These are phyloP conservation scores for Nansenia antarctica DNA, from an alignment of 2,113 vertebrate genomes.

Conservation along the genomic window DNA sequence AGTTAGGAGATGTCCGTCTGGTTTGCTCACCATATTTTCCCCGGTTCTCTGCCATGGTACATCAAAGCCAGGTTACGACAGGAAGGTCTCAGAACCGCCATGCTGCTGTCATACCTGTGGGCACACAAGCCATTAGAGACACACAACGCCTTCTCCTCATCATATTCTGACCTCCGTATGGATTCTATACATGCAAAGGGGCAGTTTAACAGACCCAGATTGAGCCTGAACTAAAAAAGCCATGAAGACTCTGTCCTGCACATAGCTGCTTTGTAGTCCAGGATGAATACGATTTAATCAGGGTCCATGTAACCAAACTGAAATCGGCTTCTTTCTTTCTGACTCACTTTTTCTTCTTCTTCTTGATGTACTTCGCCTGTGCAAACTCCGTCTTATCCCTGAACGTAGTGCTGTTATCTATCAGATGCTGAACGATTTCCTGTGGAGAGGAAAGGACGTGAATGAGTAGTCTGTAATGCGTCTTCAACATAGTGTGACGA, in stretches of 20 bases:
- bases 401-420: conserved; percentile 97
- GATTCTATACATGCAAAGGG: no score
- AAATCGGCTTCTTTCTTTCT: not conserved
- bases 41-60: conserved; percentile 96
- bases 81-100: conserved; percentile 88
- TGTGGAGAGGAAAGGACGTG: conserved; percentile 59
- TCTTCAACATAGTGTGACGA: not conserved
- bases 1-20: not conserved
- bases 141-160: not conserved
- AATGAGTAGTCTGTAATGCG: not conserved
- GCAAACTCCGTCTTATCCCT: conserved; percentile 95
- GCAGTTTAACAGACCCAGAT: no score
- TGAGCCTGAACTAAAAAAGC: no score
- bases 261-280: no score
- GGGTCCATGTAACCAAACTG: no score
- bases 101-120: conserved; percentile 86
- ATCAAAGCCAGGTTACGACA: conserved; percentile 95
- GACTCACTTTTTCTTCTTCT: conserved; percentile 98
- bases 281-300: no score
- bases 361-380: conserved; percentile 98
- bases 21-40: conserved; percentile 91
- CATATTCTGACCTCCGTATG: not conserved
- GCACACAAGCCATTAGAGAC: conserved; percentile 21
- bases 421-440: conserved; percentile 96
- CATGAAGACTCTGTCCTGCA: no score